Conservation (phyloP, 2,113 vertebrate species). For the Apodemus speciosus region DNA sequence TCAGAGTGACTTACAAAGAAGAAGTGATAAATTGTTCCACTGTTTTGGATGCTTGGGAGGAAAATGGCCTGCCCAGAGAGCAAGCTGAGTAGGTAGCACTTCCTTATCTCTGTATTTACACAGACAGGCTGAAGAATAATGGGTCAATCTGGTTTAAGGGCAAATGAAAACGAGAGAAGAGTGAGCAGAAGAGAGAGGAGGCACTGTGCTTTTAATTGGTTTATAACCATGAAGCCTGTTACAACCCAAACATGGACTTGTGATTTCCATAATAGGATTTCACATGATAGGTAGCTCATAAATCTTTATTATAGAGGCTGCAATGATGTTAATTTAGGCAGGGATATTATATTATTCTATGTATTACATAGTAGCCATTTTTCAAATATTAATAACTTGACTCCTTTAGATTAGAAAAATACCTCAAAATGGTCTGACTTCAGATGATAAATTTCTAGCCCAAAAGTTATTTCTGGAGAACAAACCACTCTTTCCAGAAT, state of each 20-base stretch:
- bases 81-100: neutral
- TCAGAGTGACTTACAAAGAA: slow-evolving; percentile 64
- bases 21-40: slow-evolving; percentile 62
- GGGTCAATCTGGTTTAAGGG: slow-evolving; percentile 49
- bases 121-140: slow-evolving; percentile 34
- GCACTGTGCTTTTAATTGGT: slow-evolving; percentile 52
- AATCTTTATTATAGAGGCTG: slow-evolving; percentile 68
- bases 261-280: slow-evolving; percentile 66
- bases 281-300: slow-evolving; percentile 53
- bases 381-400: slow-evolving; percentile 80
- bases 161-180: slow-evolving; percentile 53
- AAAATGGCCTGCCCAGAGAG: slow-evolving; percentile 18
- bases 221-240: slow-evolving; percentile 54
- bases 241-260: slow-evolving; percentile 49
- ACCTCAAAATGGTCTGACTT: slow-evolving; percentile 64
- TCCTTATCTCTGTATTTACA: slow-evolving; percentile 48
- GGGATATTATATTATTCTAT: slow-evolving; percentile 64
- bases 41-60: slow-evolving; percentile 36
- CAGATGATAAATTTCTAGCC: slow-evolving; percentile 67
- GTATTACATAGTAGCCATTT: slow-evolving; percentile 61
- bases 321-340: slow-evolving; percentile 68
- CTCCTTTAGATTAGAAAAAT: slow-evolving; percentile 59
- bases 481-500: slow-evolving; percentile 42
- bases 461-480: slow-evolving; percentile 72
- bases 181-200: neutral